A percentile compares a stretch with the other conserved stretches of the same genome.
phyloP scores from a whole-genome alignment of 2,113 vertebrate species.

The Odocoileus virginianus region DNA sequence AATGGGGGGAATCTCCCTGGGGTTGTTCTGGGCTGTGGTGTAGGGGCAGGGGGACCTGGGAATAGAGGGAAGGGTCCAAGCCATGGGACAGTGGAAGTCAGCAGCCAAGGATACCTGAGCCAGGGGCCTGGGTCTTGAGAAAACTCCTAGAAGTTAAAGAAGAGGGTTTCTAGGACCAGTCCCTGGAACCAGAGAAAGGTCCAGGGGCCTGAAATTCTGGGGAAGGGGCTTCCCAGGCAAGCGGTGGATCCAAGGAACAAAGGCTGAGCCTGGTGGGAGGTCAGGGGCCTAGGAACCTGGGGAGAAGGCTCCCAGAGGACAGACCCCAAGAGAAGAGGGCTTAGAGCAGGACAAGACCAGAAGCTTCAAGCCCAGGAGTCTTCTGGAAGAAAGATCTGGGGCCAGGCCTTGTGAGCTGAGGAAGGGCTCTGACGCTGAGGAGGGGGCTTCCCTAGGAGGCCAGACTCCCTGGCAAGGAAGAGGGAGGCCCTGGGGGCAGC shows the following conservation, averaged over 20 bases:
- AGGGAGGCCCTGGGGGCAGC: background rate
- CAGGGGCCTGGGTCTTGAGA: background rate
- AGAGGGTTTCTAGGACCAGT: background rate
- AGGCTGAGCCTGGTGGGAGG: background rate
- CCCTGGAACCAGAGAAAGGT: background rate
- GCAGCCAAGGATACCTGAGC: background rate
- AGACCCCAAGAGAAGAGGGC: background rate
- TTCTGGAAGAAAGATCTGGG: background rate
- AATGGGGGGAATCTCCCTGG: background rate
- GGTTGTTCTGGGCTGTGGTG: background rate
- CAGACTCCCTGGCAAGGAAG: background rate
- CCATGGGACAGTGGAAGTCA: background rate
- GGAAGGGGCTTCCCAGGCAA: background rate
- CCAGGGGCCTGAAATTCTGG: background rate
- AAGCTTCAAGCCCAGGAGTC: background rate
- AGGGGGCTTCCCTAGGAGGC: background rate
- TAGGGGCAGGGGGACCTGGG: background rate
- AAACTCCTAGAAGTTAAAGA: background rate
- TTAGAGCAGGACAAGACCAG: background rate
- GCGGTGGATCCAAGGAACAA: background rate
- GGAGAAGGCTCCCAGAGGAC: background rate
- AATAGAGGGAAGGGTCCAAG: background rate
- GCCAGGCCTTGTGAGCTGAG: background rate
- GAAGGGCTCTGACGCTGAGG: background rate
- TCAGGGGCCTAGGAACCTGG: background rate